Evolutionary conservation across 2,797 vertebrate species (phyloP), one percentile per base, ranked within the genome.

Genomic region (Linurgus olivaceus): DNA sequence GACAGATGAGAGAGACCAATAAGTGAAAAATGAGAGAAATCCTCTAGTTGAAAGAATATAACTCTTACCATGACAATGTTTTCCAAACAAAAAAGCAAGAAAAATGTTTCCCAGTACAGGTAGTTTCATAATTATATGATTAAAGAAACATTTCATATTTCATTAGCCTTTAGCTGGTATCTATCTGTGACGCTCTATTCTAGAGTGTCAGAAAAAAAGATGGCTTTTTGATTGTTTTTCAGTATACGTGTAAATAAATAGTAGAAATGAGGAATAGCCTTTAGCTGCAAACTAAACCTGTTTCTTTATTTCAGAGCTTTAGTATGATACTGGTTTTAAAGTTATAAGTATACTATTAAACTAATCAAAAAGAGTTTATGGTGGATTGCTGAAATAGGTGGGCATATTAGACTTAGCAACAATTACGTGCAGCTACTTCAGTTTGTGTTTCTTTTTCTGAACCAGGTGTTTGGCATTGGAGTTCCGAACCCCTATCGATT

Each of bases 401-500:
- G 28, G 4, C 1, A 1, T 13, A 3, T 67, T 81, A 47, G 25
- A 12, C 17, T 59, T 24, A 89, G 25, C 13, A 40, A 1, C 44
- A 61, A 7, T 75, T 81, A 14, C 37, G 17, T 72, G 23, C 75
- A n/a, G 26, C 20, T 63, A 3, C 58, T 90, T 57, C 45, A n/a
- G 8, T 15, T 83, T 71, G 31, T 79, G 66, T 75, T 78, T 81
- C 21, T 76, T 70, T 84, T 83, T 51, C 89, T 94, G 38, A 82
- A 97, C 71, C 91, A 99, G 99, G 99, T 99, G 96, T 99, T 99
- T 98, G 99, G 99, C 96, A 99, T 99, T 83, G 99, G 99, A 65
- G 98, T 99, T 95, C 99, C 99, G 29, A 99, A 99, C 97, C 99
- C 99, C 17, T 99, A 99, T 97, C 98, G 99, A 94, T 92, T 99